These are phyloP conservation scores for Ryuthela nishihirai DNA, from an alignment of 2,888 invertebrate species.

Conservation along the genomic window DNA sequence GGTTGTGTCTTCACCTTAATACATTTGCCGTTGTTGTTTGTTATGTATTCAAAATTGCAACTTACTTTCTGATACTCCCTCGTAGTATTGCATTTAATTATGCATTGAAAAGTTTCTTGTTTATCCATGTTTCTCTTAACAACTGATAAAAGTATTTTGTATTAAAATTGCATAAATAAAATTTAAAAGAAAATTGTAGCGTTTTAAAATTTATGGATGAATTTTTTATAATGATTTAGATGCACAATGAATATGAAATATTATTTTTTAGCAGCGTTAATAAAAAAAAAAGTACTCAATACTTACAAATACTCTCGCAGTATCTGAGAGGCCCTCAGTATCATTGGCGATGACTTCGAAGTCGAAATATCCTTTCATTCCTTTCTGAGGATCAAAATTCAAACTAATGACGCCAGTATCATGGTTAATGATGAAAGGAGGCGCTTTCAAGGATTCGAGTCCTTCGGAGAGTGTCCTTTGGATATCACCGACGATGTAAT, in stretches of 20 bases:
- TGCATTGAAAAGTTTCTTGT: too few relatives aligned
- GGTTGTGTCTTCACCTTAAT: too few relatives aligned
- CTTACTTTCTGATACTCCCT: too few relatives aligned
- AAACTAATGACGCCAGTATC: constrained; percentile 78
- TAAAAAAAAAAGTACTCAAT: neutral
- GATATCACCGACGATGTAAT: constrained; percentile 57
- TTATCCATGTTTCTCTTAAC: too few relatives aligned
- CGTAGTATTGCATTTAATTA: too few relatives aligned
- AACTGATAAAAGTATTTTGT: too few relatives aligned
- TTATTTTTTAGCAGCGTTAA: neutral
- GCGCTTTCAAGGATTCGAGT: constrained; percentile 70
- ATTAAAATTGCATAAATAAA: too few relatives aligned
- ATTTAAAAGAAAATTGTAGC: too few relatives aligned
- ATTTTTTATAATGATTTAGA: too few relatives aligned
- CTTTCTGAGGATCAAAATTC: constrained; percentile 92
- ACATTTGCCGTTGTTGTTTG: too few relatives aligned
- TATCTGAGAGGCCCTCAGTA: constrained; percentile 72
- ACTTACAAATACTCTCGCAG: constrained; percentile 68
- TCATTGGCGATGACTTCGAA: constrained; percentile 85
- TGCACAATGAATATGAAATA: neutral
- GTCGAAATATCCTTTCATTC: constrained; percentile 96
- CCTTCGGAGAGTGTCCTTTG: constrained; percentile 40
- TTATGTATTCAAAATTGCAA: too few relatives aligned
- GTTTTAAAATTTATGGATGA: too few relatives aligned
- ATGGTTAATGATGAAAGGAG: constrained; percentile 76